Conservation (phyloP, 2,113 vertebrate genomes). For the Potamarius usumacintae region DNA sequence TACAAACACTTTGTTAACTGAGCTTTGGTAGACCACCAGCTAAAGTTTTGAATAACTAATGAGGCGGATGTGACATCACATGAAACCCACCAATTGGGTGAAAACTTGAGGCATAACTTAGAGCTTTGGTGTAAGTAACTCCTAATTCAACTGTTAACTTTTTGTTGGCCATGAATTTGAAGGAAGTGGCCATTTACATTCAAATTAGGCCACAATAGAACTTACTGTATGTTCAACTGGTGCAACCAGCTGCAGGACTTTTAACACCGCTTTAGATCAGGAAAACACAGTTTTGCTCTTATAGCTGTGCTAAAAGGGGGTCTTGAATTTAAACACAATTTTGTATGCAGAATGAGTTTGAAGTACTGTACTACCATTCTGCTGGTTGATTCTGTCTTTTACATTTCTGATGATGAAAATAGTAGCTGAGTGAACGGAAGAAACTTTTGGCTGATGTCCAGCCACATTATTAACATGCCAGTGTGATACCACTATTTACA, state of each 20-base stretch:
- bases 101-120: background rate
- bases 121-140: background rate
- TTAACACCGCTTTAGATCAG: background rate
- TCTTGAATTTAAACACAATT: background rate
- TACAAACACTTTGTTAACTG: too few species aligned
- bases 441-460: background rate
- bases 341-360: background rate
- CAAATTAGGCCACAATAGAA: background rate
- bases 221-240: background rate
- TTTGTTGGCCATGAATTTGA: background rate
- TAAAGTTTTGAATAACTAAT: too few species aligned
- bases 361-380: background rate
- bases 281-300: background rate
- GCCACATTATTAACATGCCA: background rate
- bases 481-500: too few species aligned
- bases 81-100: background rate
- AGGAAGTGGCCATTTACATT: background rate
- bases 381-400: background rate
- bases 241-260: background rate
- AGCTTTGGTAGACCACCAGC: too few species aligned
- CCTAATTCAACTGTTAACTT: background rate
- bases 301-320: background rate
- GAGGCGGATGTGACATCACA: too few species aligned
- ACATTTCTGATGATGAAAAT: background rate
- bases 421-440: background rate